These are phyloP conservation scores for Cryptocheilus praepositus DNA, from an alignment of 2,888 invertebrate genomes.

Conservation along the genomic window DNA sequence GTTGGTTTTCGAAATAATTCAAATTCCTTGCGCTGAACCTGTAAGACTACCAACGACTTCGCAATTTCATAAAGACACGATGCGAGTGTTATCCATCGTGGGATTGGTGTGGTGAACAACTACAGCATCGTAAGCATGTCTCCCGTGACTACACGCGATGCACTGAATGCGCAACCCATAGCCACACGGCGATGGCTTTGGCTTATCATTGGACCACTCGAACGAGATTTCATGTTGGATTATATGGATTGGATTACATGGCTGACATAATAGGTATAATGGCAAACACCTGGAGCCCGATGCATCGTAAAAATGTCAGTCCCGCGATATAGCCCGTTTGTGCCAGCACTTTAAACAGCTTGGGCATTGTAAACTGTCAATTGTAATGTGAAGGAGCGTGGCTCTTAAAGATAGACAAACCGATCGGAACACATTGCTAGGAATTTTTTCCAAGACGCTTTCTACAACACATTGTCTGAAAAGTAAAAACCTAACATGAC, in stretches of 20 bases:
- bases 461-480: not conserved
- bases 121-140: constrained; percentile 29
- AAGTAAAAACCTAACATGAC: too few species aligned
- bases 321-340: too few species aligned
- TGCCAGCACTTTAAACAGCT: too few species aligned
- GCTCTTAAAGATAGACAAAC: too few species aligned
- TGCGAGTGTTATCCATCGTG: not conserved
- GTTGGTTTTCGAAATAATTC: too few species aligned
- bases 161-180: not conserved
- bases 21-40: too few species aligned
- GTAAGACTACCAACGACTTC: too few species aligned
- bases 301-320: too few species aligned
- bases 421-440: too few species aligned
- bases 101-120: constrained; percentile 4
- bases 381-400: too few species aligned
- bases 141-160: constrained; percentile 7
- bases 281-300: constrained; percentile 34
- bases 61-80: not conserved
- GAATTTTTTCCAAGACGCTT: not conserved
- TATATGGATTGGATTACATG: constrained; percentile 32
- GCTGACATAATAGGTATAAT: constrained; percentile 49
- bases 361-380: too few species aligned
- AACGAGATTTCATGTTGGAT: constrained; percentile 22
- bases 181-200: not conserved
- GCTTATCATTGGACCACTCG: not conserved